Percentiles rank a stretch among this genome's conserved stretches.
Conservation (phyloP, 2,797 vertebrate genomes). For the Craterocephalus amniculus region DNA sequence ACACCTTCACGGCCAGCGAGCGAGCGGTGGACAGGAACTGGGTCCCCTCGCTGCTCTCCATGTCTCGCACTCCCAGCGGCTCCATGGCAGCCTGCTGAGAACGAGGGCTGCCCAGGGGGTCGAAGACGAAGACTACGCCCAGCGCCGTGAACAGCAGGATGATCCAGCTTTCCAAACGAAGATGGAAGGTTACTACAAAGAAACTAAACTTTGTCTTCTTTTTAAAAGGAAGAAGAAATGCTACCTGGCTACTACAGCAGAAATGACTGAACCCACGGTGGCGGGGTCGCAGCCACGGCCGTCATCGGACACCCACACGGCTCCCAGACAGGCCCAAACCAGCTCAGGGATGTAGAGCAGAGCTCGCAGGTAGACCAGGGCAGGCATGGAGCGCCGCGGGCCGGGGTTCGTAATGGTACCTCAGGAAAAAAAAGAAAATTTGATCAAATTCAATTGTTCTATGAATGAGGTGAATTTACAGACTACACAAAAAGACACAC, state of each 20-base stretch:
- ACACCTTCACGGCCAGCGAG: slow-evolving; percentile 89
- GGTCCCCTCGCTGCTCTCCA: slow-evolving; percentile 87
- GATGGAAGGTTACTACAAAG: neutral
- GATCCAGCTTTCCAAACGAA: slow-evolving; percentile 86
- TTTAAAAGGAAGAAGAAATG: neutral
- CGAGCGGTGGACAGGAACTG: slow-evolving; percentile 90
- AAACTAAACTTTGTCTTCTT: neutral
- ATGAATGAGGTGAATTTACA: too few species aligned
- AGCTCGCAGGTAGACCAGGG: slow-evolving; percentile 90
- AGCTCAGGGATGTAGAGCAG: slow-evolving; percentile 92
- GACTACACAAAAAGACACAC: too few species aligned
- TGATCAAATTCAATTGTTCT: too few species aligned
- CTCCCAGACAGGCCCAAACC: slow-evolving; percentile 92
- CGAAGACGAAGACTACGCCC: slow-evolving; percentile 91
- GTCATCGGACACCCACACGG: slow-evolving; percentile 88
- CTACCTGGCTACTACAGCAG: slow-evolving; percentile 92
- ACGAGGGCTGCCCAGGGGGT: slow-evolving; percentile 88
- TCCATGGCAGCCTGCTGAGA: slow-evolving; percentile 41
- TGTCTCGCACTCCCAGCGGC: slow-evolving; percentile 68
- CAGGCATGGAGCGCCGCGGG: slow-evolving; percentile 91
- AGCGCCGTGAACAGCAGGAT: slow-evolving; percentile 88
- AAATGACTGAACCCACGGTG: slow-evolving; percentile 85
- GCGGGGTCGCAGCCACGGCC: slow-evolving; percentile 85
- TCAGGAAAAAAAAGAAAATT: slow-evolving; percentile 45
- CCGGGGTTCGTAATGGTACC: slow-evolving; percentile 95